Conservation (phyloP, 2,888 invertebrate genomes). For the Melieria omissa region DNA sequence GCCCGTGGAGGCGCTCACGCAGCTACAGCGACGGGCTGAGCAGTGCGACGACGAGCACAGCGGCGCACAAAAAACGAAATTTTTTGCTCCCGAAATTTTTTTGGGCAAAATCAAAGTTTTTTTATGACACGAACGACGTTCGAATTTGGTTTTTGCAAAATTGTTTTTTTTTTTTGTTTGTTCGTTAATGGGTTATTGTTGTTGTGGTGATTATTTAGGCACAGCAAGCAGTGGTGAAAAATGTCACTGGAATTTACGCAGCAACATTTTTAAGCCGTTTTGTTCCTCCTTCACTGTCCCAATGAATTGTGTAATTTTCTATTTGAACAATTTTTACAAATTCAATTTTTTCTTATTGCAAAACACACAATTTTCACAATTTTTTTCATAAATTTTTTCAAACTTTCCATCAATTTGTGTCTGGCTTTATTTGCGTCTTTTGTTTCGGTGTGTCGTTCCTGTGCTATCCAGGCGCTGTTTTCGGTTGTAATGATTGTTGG, state of each 20-base stretch:
- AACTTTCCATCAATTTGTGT: not conserved
- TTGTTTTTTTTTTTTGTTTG: conserved; percentile 3
- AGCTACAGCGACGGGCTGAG: no score
- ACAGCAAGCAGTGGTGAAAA: not conserved
- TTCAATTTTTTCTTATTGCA: no score
- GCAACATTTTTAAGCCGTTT: not conserved
- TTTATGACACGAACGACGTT: no score
- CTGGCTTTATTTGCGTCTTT: not conserved
- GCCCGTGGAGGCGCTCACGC: no score
- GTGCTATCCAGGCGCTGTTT: not conserved
- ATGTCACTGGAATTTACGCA: conserved; percentile 1
- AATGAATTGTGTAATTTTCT: no score
- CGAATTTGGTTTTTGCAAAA: no score
- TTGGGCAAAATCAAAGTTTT: not conserved
- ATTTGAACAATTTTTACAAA: no score
- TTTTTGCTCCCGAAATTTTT: not conserved
- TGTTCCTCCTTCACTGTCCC: no score
- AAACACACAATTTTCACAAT: not conserved
- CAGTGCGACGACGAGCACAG: no score
- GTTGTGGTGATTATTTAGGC: no score
- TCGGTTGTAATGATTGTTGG: no score
- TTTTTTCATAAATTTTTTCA: conserved; percentile 3
- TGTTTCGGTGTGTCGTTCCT: not conserved
- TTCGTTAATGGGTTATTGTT: not conserved
- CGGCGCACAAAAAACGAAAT: not conserved